Base-by-base conservation (phyloP, 2,888 invertebrate genomes). In the Meteorus cinctellus region DNA sequence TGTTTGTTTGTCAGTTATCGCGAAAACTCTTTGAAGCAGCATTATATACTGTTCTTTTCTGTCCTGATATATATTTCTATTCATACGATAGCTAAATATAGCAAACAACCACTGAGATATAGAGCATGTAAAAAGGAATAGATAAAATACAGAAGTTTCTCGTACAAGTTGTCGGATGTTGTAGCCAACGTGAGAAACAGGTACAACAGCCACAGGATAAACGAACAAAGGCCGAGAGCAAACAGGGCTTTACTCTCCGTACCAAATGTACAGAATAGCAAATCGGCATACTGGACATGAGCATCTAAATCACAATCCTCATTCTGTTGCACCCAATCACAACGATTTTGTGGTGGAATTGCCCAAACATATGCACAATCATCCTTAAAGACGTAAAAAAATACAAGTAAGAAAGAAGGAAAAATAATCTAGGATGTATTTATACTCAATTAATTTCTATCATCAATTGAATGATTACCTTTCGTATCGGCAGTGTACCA, bases 151-250 rank as follows among this genome's bases (percentile, higher is more conserved):
- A 75, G 75, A 73, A 34, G 24, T 76, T 88, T 90, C 89, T 77
- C 80, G 71, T 66, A 93, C 93, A 92, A 92, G 86, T 91, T 91
- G 85, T 93, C 92, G 1, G 92, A 91, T 1, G 92, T 91, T 2
- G 90, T 90, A 2, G 91, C 92, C 66, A 93, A 87, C 27, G 91
- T 90, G 55, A 91, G 83, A 81, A 93, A 93, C 72, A 93, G 86
- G 75, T 92, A 90, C 1, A 91, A 71, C 80, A 91, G 87, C 91
- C 91, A 92, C 0, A 91, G 8, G 48, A 90, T 75, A 85, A 90
- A 84, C 8, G 88, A 74, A 45, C 80, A 24, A 76, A 90, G 71
- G 16, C 87, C 87, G 6, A 82, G 2, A 4, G 29, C 51, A 77
- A 89, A 88, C 14, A 82, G 4, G 12, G 27, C 4, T 4, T 65